Evolutionary conservation across 1,140 invertebrate species (phyloP).

Genomic region (Formica exsecta): DNA sequence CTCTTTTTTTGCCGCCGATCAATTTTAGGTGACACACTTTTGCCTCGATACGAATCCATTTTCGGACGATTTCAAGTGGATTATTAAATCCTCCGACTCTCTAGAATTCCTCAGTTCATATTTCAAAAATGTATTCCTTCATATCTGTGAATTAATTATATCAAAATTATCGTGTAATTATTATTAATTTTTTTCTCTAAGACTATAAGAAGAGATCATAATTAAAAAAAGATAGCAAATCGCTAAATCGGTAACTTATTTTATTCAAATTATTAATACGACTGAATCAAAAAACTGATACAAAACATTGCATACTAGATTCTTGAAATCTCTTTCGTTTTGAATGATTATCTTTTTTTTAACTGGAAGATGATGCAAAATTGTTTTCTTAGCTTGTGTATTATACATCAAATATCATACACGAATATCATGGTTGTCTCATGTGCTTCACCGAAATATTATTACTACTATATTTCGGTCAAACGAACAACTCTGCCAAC

Average conservation of each 20-base stretch:
- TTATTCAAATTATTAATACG: not conserved
- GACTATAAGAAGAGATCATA: not conserved
- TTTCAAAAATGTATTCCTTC: slow-evolving; percentile 9
- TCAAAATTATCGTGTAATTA: not conserved
- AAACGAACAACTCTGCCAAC: slow-evolving; percentile 29
- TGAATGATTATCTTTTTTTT: not conserved
- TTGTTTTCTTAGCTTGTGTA: not conserved
- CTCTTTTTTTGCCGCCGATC: slow-evolving; percentile 31
- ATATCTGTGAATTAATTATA: not conserved
- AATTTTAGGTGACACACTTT: slow-evolving; percentile 57
- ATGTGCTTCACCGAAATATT: slow-evolving; percentile 13
- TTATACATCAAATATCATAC: not conserved
- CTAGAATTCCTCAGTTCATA: not conserved
- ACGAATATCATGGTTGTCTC: not conserved
- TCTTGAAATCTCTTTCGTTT: not conserved
- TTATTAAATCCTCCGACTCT: not conserved
- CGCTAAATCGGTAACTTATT: not conserved
- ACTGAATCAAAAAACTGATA: not conserved
- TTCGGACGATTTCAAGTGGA: slow-evolving; percentile 14
- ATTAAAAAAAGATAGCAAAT: not conserved
- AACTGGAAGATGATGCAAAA: slow-evolving; percentile 35
- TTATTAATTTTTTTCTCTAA: not conserved
- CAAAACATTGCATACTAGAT: not conserved
- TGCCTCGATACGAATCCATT: not conserved
- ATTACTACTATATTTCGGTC: slow-evolving; percentile 19